A percentile compares a stretch with the other conserved stretches of the same genome.
Evolutionary conservation across 2,113 vertebrate species (phyloP).

Genomic region (Silurus glanis): DNA sequence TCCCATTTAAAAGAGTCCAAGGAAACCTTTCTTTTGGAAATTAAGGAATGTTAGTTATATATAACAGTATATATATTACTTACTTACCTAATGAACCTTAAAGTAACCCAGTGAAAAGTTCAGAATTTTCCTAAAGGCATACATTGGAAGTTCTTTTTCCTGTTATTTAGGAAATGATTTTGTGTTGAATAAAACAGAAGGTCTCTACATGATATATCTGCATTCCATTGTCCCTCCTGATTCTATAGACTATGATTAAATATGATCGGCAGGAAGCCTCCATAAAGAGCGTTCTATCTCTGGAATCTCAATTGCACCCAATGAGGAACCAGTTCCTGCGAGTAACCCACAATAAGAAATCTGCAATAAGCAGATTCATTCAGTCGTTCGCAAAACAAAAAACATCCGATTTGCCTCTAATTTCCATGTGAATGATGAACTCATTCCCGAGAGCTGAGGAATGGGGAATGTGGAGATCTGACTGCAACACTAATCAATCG

Average conservation of each 20-base stretch:
- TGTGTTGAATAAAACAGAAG: background rate
- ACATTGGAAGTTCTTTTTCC: background rate
- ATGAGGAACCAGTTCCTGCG: background rate
- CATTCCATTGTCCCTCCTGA: no score
- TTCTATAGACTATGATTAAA: background rate
- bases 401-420: background rate
- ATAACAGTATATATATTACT: no score
- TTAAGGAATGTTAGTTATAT: background rate
- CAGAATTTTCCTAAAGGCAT: background rate
- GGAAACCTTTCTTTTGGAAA: background rate
- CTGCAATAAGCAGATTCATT: background rate
- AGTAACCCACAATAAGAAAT: background rate
- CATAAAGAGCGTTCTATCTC: background rate
- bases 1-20: background rate
- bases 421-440: conserved; percentile 15
- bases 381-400: background rate
- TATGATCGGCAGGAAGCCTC: background rate
- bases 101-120: background rate
- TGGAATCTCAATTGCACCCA: background rate
- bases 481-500: conserved; percentile 25
- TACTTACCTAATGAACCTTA: background rate
- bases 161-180: background rate
- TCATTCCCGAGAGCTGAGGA: conserved; percentile 4
- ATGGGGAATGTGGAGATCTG: background rate
- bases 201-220: background rate